Evolutionary conservation across 1,140 invertebrate species (phyloP).

Genomic region (Sitobion miscanthi): DNA sequence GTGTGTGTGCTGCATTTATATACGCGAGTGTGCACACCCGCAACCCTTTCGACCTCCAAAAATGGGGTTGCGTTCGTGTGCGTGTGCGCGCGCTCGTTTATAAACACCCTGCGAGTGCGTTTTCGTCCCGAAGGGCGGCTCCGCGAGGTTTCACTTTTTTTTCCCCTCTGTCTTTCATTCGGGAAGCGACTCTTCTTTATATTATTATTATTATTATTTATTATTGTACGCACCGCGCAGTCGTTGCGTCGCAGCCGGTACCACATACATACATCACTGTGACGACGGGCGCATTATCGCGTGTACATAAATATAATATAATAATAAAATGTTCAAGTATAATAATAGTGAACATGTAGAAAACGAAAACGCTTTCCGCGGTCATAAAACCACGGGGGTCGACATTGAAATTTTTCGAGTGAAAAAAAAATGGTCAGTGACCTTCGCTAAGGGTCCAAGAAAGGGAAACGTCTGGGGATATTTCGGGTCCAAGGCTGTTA

Average conservation of each 20-base stretch:
- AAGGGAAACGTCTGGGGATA: conserved; percentile 51
- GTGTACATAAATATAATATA: neutral
- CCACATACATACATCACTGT: neutral
- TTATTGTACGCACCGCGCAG: neutral
- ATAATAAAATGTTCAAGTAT: neutral
- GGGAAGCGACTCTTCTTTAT: neutral
- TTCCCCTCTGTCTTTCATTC: conserved; percentile 3
- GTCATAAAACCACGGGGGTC: conserved; percentile 49
- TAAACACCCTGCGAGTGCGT: neutral
- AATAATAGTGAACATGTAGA: neutral
- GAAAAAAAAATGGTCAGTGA: conserved; percentile 55
- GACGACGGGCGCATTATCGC: neutral
- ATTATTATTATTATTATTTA: neutral
- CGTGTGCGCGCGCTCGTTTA: neutral
- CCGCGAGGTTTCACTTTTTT: conserved; percentile 26
- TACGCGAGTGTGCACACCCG: neutral
- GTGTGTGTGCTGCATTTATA: neutral
- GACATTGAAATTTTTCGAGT: conserved; percentile 50
- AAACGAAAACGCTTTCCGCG: conserved; percentile 34
- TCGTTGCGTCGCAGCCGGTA: neutral
- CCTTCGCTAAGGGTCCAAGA: conserved; percentile 50
- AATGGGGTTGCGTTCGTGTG: neutral
- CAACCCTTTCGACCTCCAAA: conserved; percentile 31
- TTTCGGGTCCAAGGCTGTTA: conserved; percentile 52
- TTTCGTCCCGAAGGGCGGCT: neutral